Base-by-base conservation (phyloP, 92 coral and sea anemone genomes). In the Epizoanthus rinbou region DNA sequence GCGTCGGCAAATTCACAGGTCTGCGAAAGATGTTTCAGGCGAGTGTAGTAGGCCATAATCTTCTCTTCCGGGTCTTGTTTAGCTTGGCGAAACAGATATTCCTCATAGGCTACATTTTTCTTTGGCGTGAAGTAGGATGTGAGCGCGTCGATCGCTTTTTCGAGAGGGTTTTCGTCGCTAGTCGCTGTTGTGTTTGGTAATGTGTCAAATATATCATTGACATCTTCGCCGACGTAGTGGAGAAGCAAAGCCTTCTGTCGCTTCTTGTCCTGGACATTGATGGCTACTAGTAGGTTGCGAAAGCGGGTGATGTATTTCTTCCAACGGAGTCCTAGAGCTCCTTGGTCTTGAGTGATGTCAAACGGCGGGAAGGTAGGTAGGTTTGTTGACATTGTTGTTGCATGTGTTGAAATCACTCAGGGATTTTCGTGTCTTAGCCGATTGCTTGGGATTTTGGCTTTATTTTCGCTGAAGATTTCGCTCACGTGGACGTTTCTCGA, bases 151-250 rank as follows among this genome's bases (percentile, higher is more conserved):
- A 72, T 22, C 9, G 86, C 80, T 54, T 62, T 81, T n/a, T 74
- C 90, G 31, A 83, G 78, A 60, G 63, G 68, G 52, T 47, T 28
- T 64, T 75, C 87, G 52, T 37, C 80, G 33, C 80, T 84, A 17
- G 62, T 69, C 28, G 85, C 85, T 6, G 73, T 71, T 25, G 80
- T 79, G 64, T 64, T 69, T 57, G 69, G 72, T 28, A 82, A 65
- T 17, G 84, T 74, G 41, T 82, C 84, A 52, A 82, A 87, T 15
- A 73, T 82, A 57, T 82, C 76, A 39, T 87, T 87, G 65, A 87
- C 90, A 35, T 75, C 86, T 75, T 87, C 90, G n/a, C 90, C 87
- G 70, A 64, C 84, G 74, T 87, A 85, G 85, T 86, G 89, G 45
- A 86, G 68, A 6, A 86, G 57, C 58, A 86, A 25, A 22, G 89